Conservation (phyloP, 2,797 vertebrate genomes). For the Poeciliopsis paucimaculata region DNA sequence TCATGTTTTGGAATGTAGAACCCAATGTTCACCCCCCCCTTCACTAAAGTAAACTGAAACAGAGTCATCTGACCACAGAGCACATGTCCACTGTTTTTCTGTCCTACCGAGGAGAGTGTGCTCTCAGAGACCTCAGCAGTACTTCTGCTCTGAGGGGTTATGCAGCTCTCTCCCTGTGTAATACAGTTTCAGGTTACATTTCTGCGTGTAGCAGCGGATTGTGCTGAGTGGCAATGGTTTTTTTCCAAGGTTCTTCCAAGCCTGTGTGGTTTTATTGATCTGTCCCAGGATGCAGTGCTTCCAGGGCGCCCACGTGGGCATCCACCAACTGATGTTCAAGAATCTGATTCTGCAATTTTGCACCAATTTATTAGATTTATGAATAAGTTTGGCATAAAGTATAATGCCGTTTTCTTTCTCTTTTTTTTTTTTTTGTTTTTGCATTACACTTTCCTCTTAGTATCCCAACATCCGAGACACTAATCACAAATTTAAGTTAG, state of each 20-base stretch:
- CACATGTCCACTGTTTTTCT: constrained; percentile 7
- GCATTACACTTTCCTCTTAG: background rate
- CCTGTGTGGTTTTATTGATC: background rate
- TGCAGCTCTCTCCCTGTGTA: background rate
- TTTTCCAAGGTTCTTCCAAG: background rate
- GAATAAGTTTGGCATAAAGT: background rate
- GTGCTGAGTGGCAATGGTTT: constrained; percentile 6
- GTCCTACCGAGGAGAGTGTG: background rate
- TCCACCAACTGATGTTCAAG: background rate
- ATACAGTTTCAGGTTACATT: background rate
- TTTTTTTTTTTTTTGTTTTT: background rate
- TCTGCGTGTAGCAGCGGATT: constrained; percentile 1
- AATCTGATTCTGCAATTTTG: background rate
- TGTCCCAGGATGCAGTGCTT: background rate
- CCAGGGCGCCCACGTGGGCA: background rate
- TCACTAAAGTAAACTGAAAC: background rate
- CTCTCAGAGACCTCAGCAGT: background rate
- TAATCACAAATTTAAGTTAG: background rate
- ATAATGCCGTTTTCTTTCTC: too few species aligned
- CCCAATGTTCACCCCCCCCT: background rate
- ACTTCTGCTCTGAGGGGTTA: constrained; percentile 1
- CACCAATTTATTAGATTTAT: background rate
- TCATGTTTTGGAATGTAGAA: background rate
- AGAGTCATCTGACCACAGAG: constrained; percentile 2
- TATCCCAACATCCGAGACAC: background rate